Evolutionary conservation across 2,888 invertebrate genomes (phyloP), one percentile per base, ranked within the genome.

Genomic region (Mimumesa dahlbomi): DNA sequence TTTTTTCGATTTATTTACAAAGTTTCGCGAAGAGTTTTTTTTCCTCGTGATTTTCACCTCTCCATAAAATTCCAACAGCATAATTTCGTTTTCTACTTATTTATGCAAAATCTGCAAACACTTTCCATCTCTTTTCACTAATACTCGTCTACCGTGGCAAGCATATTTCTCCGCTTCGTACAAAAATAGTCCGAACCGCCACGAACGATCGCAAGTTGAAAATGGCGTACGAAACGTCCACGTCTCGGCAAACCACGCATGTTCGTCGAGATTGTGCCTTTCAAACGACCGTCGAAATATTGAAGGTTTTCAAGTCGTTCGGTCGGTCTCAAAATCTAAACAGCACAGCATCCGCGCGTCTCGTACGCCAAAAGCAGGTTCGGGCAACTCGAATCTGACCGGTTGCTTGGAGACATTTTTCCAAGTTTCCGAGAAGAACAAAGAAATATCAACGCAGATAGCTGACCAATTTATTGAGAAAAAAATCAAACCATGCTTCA

Each of bases 221-320:
- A 48, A 57, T 70, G 79, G 54, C 79, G 79, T 78, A 78, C 79
- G 75, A 62, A 74, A 72, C 75, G 63, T 71, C 54, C 70, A 72
- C 75, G 63, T 71, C 54, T 67, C 74, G 77, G 31, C 64, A 68
- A 59, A 59, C 64, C 34, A 48, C 38, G 22, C 18, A 49, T 18
- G 62, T 63, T 77, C 71, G 77, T 65, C 77, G 77, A 75, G 65
- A 68, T 79, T 75, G 77, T 77, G 77, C 77, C 79, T 77, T 79
- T 54, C 48, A 57, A 38, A 53, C 57, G 59, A 56, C 36, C 49
- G 69, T 42, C 54, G 40, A 59, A 46, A 50, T 63, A 34, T 52
- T 62, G 42, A 29, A 38, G 45, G 43, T 68, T 48, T 46, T 57
- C 45, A 42, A 43, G 59, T 71, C 66, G 52, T 52, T 45, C 61